Evolutionary conservation across 1,140 invertebrate species (phyloP), one percentile per base, ranked within the genome.

Genomic region (Cyclargus thomasi): DNA sequence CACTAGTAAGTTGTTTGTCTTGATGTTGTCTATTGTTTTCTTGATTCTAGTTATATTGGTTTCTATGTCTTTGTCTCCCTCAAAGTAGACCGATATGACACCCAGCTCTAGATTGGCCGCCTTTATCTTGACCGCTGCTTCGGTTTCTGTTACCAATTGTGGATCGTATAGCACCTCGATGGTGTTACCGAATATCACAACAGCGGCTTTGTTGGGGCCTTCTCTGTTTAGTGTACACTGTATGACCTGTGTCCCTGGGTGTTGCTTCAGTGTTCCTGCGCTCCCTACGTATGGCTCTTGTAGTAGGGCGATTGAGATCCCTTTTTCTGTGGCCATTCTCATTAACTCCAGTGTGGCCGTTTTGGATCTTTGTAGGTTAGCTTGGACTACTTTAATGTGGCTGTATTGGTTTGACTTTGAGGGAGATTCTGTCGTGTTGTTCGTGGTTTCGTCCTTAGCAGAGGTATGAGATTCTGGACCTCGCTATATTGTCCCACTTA

Each of bases 101-200:
- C 3, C 71, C 0, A 17, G 39, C 29, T 0, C 64, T 64, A 4
- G 20, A 36, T 10, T 67, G 35, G 0, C 63, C 17, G 14, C 62
- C 11, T 17, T 7, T 2, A 77, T 14, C 1, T 67, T 14, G 63
- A 70, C 72, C 0, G 72, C 74, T 0, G 68, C 67, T 16, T 70
- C 66, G 1, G 67, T 80, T 63, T 75, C 74, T 1, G 71, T 77
- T 0, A 69, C 66, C 11, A 75, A 17, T 18, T 72, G 73, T 0
- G 76, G 78, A 64, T 74, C 72, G 14, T 78, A 64, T 2, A 73
- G 74, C 3, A 77, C 65, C 39, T 72, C 64, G 53, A 81, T 16
- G 3, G 53, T 3, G 29, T 74, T 23, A 0, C 59, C 69, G 67
- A 69, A 70, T 11, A 72, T 21, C 2, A 73, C 18, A 17, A 73